Percentiles rank a stretch among this genome's conserved stretches.
phyloP scores from a whole-genome alignment of 2,113 vertebrate species.

The Gobius niger region DNA sequence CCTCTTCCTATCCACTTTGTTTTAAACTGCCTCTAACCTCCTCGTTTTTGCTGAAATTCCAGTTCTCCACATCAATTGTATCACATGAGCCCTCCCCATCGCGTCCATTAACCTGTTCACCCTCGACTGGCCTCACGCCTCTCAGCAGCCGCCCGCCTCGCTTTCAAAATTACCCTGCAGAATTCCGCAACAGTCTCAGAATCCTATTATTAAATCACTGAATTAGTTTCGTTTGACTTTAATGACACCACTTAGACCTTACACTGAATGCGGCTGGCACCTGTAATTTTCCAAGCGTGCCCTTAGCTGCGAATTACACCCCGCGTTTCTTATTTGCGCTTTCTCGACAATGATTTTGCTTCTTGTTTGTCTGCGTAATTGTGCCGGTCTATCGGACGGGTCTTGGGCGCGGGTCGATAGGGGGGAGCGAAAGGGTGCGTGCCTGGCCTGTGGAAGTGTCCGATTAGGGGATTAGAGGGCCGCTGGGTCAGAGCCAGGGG shows the following conservation, averaged over 20 bases:
- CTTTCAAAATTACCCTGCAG: slow-evolving; percentile 12
- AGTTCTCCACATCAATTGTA: slow-evolving; percentile 2
- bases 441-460: slow-evolving; percentile 57
- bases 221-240: slow-evolving; percentile 66
- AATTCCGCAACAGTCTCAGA: slow-evolving; percentile 35
- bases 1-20: slow-evolving; percentile 1
- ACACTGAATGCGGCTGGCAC: slow-evolving; percentile 53
- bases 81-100: background rate
- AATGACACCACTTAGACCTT: slow-evolving; percentile 59
- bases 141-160: background rate
- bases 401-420: slow-evolving; percentile 40
- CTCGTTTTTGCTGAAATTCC: background rate
- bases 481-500: slow-evolving; percentile 27
- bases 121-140: background rate
- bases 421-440: slow-evolving; percentile 43
- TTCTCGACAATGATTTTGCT: slow-evolving; percentile 1
- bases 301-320: slow-evolving; percentile 58
- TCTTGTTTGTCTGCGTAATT: slow-evolving; percentile 53
- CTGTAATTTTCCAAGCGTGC: slow-evolving; percentile 57
- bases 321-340: slow-evolving; percentile 27
- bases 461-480: slow-evolving; percentile 64
- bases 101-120: slow-evolving; percentile 1
- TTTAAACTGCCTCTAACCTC: background rate
- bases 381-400: slow-evolving; percentile 51
- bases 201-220: slow-evolving; percentile 56